Evolutionary conservation across 37 sponge, comb jelly and placozoan genomes (phyloP), one percentile per base, ranked within the genome.

Genomic region (Hexactinellida sp.): DNA sequence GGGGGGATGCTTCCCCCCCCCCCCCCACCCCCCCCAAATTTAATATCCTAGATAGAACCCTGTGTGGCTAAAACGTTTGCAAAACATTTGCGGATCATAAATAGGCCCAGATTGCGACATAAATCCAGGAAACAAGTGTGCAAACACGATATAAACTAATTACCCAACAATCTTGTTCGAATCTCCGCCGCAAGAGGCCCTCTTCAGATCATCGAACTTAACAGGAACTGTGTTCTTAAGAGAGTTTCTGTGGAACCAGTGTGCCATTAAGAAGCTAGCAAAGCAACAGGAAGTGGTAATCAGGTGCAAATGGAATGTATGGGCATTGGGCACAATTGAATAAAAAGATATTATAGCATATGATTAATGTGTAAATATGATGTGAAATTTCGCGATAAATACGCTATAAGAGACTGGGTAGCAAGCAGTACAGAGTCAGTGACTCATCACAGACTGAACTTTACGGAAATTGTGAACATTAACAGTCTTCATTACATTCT

Each of bases 191-290:
- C 89, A 91, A 16, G 87, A 84, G 21, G 38, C 36, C 54, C 90
- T 93, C 76, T 88, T 89, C 13, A 94, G 85, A 0, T 82, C 91
- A 32, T 98, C 97, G 84, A 94, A 96, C 38, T 91, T 89, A 7
- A 94, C 63, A 5, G 94, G 92, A 19, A 84, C 87, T 35, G 99
- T 95, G 5, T 94, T 93, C 89, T 98, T 98, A 34, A 98, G 87
- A 3, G 97, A 93, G 76, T 98, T 98, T 24, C 99, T 84, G 38
- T 98, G 99, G 82, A 98, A 98, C 99, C 99, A 98, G 86, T 98
- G 96, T 37, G 96, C 90, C 99, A 94, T 96, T 10, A 5, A 54
- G 82, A 35, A 30, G 16, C 13, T 13, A 19, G 36, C 36, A 9
- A 35, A 13, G 23, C 23, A 19, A 52, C 54, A 23, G 19, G 54